Percentiles rank a stretch among this genome's conserved stretches.
These are phyloP conservation scores for Sylvilagus bachmani DNA, from an alignment of 2,113 vertebrate species.

Conservation along the genomic window DNA sequence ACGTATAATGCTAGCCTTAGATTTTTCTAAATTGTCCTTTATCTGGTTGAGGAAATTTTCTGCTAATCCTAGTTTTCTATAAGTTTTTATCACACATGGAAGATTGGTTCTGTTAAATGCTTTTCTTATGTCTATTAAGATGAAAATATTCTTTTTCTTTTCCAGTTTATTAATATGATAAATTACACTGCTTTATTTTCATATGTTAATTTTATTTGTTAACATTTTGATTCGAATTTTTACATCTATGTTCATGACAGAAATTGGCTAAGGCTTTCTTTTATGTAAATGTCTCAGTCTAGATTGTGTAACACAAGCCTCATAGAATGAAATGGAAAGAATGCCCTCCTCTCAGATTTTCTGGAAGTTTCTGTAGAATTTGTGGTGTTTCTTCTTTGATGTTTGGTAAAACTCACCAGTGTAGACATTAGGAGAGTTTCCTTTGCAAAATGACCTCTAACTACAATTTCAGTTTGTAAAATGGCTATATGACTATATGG, in stretches of 20 bases:
- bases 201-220: not conserved
- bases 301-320: not conserved
- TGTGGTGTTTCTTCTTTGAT: not conserved
- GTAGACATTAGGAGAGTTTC: not conserved
- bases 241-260: not conserved
- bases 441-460: not conserved
- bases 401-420: not conserved
- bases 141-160: not conserved
- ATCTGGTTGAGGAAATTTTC: not conserved
- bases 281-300: not conserved
- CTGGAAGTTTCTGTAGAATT: not conserved
- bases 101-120: not conserved
- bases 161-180: not conserved
- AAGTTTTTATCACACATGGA: not conserved
- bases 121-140: not conserved
- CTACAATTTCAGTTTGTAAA: not conserved
- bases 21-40: not conserved
- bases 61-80: not conserved
- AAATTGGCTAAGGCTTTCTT: conserved; percentile 8
- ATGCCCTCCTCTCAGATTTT: not conserved
- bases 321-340: not conserved
- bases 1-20: not conserved
- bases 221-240: conserved; percentile 15
- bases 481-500: not conserved
- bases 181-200: not conserved